These are phyloP conservation scores for Hucho hucho DNA, from an alignment of 2,113 vertebrate species.

Conservation along the genomic window DNA sequence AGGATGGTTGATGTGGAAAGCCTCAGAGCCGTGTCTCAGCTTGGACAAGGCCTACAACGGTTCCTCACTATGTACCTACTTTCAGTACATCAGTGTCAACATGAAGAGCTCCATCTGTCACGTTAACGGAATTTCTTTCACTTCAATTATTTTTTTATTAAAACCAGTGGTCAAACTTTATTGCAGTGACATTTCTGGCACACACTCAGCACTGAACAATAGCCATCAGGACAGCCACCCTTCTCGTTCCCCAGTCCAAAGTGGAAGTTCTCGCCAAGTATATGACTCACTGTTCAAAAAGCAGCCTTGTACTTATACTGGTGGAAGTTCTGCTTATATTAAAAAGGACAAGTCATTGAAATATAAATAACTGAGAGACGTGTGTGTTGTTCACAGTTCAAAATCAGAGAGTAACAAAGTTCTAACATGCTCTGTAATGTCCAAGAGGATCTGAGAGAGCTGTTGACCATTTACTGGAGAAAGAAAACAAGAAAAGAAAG, in stretches of 20 bases:
- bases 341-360: neutral
- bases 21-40: neutral
- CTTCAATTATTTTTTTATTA: neutral
- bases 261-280: constrained; percentile 71
- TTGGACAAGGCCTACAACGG: neutral
- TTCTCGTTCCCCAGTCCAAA: constrained; percentile 9
- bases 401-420: neutral
- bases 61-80: constrained; percentile 34
- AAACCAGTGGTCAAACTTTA: neutral
- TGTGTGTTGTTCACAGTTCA: neutral
- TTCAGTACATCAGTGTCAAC: constrained; percentile 14
- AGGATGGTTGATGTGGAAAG: neutral
- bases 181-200: neutral
- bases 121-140: constrained; percentile 14
- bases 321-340: constrained; percentile 78
- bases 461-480: constrained; percentile 26
- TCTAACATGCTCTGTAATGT: constrained; percentile 70
- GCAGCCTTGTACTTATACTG: constrained; percentile 72
- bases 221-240: constrained; percentile 32
- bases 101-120: constrained; percentile 18
- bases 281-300: constrained; percentile 69
- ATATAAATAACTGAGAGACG: neutral
- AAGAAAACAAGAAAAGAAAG: constrained; percentile 23
- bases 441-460: constrained; percentile 38
- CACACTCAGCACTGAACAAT: neutral